Percentiles rank a stretch among this genome's conserved stretches.
phyloP scores from a whole-genome alignment of 2,113 vertebrate species.

The Engraulis encrasicolus region DNA sequence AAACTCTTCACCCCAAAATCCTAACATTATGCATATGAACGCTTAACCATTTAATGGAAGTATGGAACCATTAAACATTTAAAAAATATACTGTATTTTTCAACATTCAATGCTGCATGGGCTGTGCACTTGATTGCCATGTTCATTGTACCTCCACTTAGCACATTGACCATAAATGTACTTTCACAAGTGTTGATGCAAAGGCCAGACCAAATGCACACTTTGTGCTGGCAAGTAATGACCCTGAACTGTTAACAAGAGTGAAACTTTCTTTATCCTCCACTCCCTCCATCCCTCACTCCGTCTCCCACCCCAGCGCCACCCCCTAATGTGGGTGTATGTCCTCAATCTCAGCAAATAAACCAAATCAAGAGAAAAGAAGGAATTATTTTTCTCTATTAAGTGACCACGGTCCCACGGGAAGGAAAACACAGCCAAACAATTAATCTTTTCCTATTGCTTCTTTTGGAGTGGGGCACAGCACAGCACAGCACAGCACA shows the following conservation, averaged over 20 bases:
- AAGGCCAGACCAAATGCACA: conserved; percentile 68
- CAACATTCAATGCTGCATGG: too few species aligned
- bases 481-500: too few species aligned
- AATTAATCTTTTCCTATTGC: conserved; percentile 97
- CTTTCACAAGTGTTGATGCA: conserved; percentile 60
- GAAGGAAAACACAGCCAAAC: conserved; percentile 92
- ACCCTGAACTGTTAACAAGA: conserved; percentile 69
- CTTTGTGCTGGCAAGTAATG: conserved; percentile 59
- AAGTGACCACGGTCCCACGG: conserved; percentile 88
- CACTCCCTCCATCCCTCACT: background rate
- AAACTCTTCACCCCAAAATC: too few species aligned
- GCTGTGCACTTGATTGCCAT: too few species aligned
- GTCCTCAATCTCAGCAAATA: conserved; percentile 77
- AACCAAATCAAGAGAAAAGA: conserved; percentile 84
- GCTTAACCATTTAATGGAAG: too few species aligned
- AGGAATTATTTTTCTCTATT: conserved; percentile 99
- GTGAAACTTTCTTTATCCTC: conserved; percentile 60
- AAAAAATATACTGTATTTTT: too few species aligned
- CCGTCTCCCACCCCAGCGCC: conserved; percentile 48
- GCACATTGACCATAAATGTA: conserved; percentile 65
- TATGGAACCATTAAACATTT: too few species aligned
- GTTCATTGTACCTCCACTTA: too few species aligned
- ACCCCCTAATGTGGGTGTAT: background rate
- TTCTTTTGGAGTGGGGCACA: conserved; percentile 66
- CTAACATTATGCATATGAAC: too few species aligned